Evolutionary conservation across 2,113 vertebrate species (phyloP), one percentile per base, ranked within the genome.

Genomic region (Toxotes jaculatrix): DNA sequence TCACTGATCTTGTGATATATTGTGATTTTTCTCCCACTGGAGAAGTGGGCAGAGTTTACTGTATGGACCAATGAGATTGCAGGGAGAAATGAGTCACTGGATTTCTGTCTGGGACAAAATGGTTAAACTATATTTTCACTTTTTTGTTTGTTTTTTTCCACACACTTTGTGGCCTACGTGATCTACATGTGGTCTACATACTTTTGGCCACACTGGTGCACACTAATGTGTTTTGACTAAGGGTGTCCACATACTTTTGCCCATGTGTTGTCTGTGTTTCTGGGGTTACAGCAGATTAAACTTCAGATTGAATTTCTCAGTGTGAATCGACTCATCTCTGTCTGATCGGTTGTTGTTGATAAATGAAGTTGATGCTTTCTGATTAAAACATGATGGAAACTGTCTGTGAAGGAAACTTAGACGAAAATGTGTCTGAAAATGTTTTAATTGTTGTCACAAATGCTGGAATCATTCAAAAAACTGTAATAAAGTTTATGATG

Each of bases 31-130:
- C 68, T 86, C 51, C 74, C 65, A 73, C 59, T 60, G 71, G 71
- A 67, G 71, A 67, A 27, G 42, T 68, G 34, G 75, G 43, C 1
- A 21, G 55, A 16, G 81, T 34, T 88, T 73, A 79, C 6, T 13
- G 12, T 21, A 11, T 63, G 81, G 81, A 90, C 88, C 89, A 89
- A 81, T 90, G 66, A 71, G 53, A 76, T 53, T 23, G 19, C 47
- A 49, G 77, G 82, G 64, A 71, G 79, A 68, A 70, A 45, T 68
- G 14, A 9, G 42, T 84, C 82, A 82, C 79, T 87, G 65, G 60
- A 79, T 7, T 65, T 71, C 32, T 14, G 27, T 49, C n/a, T 3
- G 34, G 61, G 23, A 27, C 17, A 43, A 55, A 42, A 36, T 64
- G 63, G 7, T 31, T 45, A 45, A 74, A 61, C 27, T 19, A 4